Percentiles rank a stretch among this genome's conserved stretches.
Evolutionary conservation across 2,888 invertebrate genomes (phyloP).

Genomic region (Ormia ochracea): DNA sequence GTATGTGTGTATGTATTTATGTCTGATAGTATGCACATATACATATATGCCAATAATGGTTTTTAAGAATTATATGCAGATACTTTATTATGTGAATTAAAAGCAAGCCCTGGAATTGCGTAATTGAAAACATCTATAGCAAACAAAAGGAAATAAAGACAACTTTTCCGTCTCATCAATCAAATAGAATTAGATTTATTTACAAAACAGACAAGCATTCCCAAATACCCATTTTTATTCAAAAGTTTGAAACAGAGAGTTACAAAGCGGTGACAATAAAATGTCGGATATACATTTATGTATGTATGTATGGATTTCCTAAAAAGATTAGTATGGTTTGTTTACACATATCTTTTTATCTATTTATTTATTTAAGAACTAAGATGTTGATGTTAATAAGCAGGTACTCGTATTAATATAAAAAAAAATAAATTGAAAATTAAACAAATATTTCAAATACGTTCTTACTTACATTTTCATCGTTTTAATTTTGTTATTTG

Average conservation of each 20-base stretch:
- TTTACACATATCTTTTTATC: conserved; percentile 13
- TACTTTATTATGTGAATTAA: no score
- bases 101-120: no score
- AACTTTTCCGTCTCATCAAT: conserved; percentile 74
- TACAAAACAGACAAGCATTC: not conserved
- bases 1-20: no score
- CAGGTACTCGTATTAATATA: not conserved
- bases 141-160: not conserved
- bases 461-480: not conserved
- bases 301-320: not conserved
- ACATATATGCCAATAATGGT: no score
- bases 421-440: no score
- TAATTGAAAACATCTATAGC: not conserved
- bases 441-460: no score
- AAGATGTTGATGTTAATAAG: not conserved
- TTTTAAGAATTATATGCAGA: no score
- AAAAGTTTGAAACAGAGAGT: not conserved
- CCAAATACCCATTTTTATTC: not conserved
- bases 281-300: conserved; percentile 33
- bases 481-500: not conserved
- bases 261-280: conserved; percentile 28
- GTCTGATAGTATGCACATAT: no score
- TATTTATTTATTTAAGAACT: not conserved
- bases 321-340: conserved; percentile 13
- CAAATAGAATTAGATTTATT: conserved; percentile 66